Evolutionary conservation across 2,113 vertebrate genomes (phyloP).

Genomic region (Anser brachyrhynchus): DNA sequence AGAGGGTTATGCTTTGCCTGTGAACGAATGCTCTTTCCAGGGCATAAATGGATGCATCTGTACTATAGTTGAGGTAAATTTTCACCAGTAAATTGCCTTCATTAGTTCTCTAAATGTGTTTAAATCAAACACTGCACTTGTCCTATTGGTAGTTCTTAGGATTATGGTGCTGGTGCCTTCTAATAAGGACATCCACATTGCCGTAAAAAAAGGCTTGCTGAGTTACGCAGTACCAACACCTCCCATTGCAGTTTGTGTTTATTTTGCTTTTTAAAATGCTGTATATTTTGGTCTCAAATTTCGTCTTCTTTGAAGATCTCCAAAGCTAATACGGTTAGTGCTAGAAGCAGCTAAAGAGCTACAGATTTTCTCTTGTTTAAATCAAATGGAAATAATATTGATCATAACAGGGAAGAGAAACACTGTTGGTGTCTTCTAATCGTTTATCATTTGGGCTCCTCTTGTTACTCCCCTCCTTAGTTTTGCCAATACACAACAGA

Average conservation of each 20-base stretch:
- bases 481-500: not conserved
- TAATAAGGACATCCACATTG: not conserved
- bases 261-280: not conserved
- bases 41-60: not conserved
- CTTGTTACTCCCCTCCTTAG: not conserved
- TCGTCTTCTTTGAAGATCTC: not conserved
- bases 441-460: not conserved
- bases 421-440: not conserved
- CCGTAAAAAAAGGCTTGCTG: not conserved
- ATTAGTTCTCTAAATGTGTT: not conserved
- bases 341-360: not conserved
- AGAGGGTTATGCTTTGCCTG: not conserved
- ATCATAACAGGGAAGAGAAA: not conserved
- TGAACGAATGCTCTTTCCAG: not conserved
- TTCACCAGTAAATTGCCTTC: not conserved
- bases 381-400: not conserved
- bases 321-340: not conserved
- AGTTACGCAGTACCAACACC: fast-evolving
- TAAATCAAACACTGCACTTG: not conserved
- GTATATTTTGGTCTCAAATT: not conserved
- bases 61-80: not conserved
- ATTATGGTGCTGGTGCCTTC: not conserved
- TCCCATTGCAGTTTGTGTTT: not conserved
- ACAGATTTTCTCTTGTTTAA: not conserved
- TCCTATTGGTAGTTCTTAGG: not conserved